phyloP scores from a whole-genome alignment of 2,888 invertebrate genomes.

The Orchesella flavescens region DNA sequence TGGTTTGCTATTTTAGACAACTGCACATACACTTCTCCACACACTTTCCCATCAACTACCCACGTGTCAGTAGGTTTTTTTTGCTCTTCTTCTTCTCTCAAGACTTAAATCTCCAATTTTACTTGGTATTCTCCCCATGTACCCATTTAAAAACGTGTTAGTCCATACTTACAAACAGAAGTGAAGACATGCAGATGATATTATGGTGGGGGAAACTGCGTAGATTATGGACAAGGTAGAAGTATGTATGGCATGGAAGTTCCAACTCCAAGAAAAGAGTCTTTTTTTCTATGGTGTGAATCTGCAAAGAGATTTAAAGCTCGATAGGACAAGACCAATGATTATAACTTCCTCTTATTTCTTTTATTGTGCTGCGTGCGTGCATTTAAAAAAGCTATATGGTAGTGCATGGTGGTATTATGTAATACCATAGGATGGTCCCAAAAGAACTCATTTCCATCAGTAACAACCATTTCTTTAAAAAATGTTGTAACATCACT shows the following conservation, averaged over 20 bases:
- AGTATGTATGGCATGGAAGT: no score
- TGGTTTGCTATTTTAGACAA: background rate
- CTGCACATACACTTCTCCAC: background rate
- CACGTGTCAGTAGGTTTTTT: background rate
- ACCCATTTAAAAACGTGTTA: background rate
- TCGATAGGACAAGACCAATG: background rate
- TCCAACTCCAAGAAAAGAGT: no score
- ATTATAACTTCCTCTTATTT: background rate
- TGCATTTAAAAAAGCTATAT: no score
- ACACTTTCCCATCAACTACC: no score
- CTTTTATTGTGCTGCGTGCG: no score
- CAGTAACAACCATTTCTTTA: background rate
- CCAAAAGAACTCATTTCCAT: conserved; percentile 2
- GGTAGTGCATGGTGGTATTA: no score
- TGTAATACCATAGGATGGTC: background rate
- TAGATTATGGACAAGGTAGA: background rate
- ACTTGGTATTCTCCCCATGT: background rate
- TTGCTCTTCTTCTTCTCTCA: background rate
- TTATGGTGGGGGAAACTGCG: background rate
- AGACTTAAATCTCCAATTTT: background rate
- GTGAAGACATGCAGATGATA: background rate
- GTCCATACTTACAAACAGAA: background rate
- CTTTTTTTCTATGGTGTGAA: background rate
- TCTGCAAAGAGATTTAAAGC: background rate
- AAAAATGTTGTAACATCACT: no score